Base-by-base conservation (phyloP, 92 coral and sea anemone species). In the Palythoa caribaeorum region DNA sequence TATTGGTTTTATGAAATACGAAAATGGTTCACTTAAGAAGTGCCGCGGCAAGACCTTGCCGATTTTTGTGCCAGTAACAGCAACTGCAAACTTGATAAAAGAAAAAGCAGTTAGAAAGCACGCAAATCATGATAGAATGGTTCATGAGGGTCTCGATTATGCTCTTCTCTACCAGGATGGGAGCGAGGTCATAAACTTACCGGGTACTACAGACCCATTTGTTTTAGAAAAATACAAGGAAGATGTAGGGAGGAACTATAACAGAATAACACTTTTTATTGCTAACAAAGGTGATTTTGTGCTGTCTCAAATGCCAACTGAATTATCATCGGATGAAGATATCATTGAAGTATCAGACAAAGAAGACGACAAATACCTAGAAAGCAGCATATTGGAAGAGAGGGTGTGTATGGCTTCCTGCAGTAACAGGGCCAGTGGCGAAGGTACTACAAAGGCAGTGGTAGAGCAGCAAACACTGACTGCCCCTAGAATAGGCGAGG, bases 201-300 rank as follows among this genome's bases (percentile, higher is more conserved):
- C 79, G 39, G 90, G 90, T 21, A 79, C 85, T 6, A 21, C 79
- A 9, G 78, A 79, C 39, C 68, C 65, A 11, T 87, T 87, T 35
- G 52, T 52, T 20, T 69, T 87, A 35, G 83, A 87, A 16, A 69
- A 87, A 78, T 87, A 87, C 79, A 78, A 20, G 71, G 90, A 87
- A 9, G 90, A 87, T 9, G 79, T 87, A 6, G 86, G 86, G 35
- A 69, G 86, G 60, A 87, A 60, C 86, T 87, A 87, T 72, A 78
- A 68, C 73, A 15, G 85, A 10, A 74, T 86, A 47, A 76, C 63
- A 52, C 20, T 59, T 62, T 75, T 44, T 36, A 75, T 86, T 39
- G 83, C 83, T 6, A 76, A 66, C 35, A 86, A 86, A 39, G 60
- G 76, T 14, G 84, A 87, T 53, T 77, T 59, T 44, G 9, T 76